A percentile compares a stretch with the other conserved stretches of the same genome.
Evolutionary conservation across 37 sponge, comb jelly and placozoan genomes (phyloP).

Genomic region (Aphrocallistes beatrix): DNA sequence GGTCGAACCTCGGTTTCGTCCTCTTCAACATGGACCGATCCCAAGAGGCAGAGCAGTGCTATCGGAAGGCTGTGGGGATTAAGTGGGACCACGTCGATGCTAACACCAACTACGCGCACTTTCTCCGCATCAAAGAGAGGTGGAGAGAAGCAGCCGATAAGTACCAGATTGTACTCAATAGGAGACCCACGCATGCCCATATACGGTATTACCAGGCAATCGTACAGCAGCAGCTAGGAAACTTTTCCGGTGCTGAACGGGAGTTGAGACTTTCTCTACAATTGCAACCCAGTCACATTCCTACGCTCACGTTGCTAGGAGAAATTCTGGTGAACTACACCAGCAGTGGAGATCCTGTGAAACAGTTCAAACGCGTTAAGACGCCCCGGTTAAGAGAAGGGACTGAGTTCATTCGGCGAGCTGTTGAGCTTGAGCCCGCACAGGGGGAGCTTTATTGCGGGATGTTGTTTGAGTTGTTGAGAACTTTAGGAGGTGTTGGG

Average conservation of each 20-base stretch:
- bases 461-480: background rate
- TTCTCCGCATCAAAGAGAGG: constrained; percentile 48
- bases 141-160: constrained; percentile 57
- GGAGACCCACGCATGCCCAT: constrained; percentile 29
- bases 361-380: background rate
- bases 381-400: constrained; percentile 9
- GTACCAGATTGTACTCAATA: constrained; percentile 26
- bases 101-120: constrained; percentile 55
- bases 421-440: background rate
- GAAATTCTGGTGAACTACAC: background rate
- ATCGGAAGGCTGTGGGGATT: constrained; percentile 38
- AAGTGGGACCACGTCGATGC: constrained; percentile 52
- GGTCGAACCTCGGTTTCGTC: constrained; percentile 64
- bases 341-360: background rate
- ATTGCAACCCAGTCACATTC: background rate
- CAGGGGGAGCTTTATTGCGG: background rate
- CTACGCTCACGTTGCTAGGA: background rate
- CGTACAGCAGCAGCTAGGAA: constrained; percentile 28
- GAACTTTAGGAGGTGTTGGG: too few species aligned
- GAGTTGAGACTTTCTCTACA: background rate
- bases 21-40: constrained; percentile 52
- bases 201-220: constrained; percentile 37
- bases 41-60: constrained; percentile 55
- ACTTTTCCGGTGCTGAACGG: background rate
- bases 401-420: background rate